Conservation (phyloP, 2,113 vertebrate species). For the Spermophilus dauricus region DNA sequence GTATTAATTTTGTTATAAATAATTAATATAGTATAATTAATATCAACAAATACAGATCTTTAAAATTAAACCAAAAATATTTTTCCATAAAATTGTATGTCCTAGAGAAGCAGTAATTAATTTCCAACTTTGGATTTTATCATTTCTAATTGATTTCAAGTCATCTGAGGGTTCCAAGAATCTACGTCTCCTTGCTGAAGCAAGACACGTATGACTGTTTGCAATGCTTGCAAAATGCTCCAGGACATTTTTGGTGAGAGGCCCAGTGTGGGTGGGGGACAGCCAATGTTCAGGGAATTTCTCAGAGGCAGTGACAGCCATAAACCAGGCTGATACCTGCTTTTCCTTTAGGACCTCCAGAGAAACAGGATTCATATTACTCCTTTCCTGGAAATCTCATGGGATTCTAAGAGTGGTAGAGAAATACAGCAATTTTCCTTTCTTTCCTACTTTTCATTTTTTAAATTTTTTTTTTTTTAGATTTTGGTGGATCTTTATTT, state of each 20-base stretch:
- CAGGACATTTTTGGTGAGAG: background rate
- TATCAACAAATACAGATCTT: constrained; percentile 30
- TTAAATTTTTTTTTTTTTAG: no score
- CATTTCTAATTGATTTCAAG: background rate
- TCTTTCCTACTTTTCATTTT: no score
- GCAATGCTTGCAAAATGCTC: background rate
- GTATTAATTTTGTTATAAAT: background rate
- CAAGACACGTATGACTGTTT: background rate
- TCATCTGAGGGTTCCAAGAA: constrained; percentile 16
- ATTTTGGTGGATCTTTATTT: no score
- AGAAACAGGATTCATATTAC: background rate
- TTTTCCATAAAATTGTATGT: background rate
- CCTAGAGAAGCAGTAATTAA: constrained; percentile 21
- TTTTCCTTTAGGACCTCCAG: background rate
- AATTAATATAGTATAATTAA: background rate
- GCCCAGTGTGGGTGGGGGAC: background rate
- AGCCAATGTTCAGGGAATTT: background rate
- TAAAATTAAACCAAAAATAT: constrained; percentile 13
- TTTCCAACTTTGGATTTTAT: constrained; percentile 3
- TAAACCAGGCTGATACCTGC: no score
- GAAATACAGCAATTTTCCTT: background rate
- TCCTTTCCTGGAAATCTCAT: background rate
- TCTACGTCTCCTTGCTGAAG: background rate
- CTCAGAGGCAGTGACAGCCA: background rate
- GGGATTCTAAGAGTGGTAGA: background rate